A percentile compares a stretch with the other conserved stretches of the same genome.
Conservation (phyloP, 2,888 invertebrate genomes). For the Nephrotoma guestfalica region DNA sequence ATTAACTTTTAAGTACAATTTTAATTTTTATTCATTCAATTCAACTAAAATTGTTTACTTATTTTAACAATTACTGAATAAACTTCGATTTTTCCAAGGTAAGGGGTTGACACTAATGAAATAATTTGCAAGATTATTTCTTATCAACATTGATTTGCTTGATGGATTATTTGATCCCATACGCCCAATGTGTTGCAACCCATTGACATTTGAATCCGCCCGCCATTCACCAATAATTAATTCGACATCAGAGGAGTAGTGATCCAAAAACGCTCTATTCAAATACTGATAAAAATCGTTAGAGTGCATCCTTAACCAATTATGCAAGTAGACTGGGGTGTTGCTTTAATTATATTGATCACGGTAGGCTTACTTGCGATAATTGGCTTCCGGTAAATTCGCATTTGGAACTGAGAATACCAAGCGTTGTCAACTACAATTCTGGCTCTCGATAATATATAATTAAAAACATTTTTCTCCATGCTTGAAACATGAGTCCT, state of each 20-base stretch:
- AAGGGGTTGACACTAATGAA: too few relatives aligned
- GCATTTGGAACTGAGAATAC: not conserved
- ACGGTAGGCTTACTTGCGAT: not conserved
- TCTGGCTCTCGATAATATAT: not conserved
- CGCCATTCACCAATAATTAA: not conserved
- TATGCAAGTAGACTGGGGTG: not conserved
- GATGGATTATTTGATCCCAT: not conserved
- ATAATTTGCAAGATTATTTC: too few relatives aligned
- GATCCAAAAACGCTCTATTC: not conserved
- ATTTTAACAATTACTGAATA: too few relatives aligned
- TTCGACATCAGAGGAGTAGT: not conserved
- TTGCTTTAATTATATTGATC: not conserved
- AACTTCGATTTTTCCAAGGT: not conserved
- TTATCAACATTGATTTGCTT: not conserved
- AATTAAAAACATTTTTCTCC: not conserved
- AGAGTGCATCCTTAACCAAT: not conserved
- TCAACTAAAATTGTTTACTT: too few relatives aligned
- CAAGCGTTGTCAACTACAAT: too few relatives aligned
- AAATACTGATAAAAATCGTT: not conserved
- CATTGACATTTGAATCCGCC: not conserved
- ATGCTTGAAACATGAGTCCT: not conserved
- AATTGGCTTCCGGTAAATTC: not conserved
- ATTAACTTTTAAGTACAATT: too few relatives aligned
- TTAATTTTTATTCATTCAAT: too few relatives aligned
- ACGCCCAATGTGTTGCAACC: not conserved